Base-by-base conservation (phyloP, 37 sponge, comb jelly and placozoan genomes). In the Diacarnus erythraeanus region DNA sequence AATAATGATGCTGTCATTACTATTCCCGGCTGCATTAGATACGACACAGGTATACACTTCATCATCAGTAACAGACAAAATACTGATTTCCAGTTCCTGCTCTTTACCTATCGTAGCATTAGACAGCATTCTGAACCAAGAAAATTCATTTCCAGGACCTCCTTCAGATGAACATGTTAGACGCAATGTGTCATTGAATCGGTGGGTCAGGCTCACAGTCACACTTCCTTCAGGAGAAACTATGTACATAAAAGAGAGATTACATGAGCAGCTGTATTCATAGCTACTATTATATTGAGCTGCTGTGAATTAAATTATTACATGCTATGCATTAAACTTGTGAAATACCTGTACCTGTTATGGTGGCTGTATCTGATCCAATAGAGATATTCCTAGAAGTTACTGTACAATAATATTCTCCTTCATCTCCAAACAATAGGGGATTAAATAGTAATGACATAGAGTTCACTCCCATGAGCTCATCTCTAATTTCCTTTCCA, bases 101-200 rank as follows among this genome's bases (percentile, higher is more conserved):
- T 3, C 21, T 0, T 56, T 43, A 22, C 58, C 36, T 3, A 80
- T 38, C 0, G 57, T 40, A 21, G 22, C 59, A 23, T 39, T 25
- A 34, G 47, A 69, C 8, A 3, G 2, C 43, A 57, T 23, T 70
- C 69, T 76, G 27, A 31, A 38, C 92, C 92, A 91, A 3, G 59
- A 54, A 58, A 87, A 76, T 31, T 54, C 75, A 71, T 84, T 84
- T 2, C 63, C 70, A 23, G 92, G 92, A 42, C 84, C 86, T 71
- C 92, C 92, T 57, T 37, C 3, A 64, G 88, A 78, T 15, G 74
- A 29, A 41, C 92, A 91, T 29, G 61, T 78, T 33, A 91, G 71
- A 33, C 30, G 61, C 27, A 42, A 54, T 33, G 27, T 51, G 1
- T 30, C 57, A 27, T 56, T 69, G 27, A 44, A 4, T 38, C 21